Evolutionary conservation across 2,113 vertebrate species (phyloP).

Genomic region (Podocnemis expansa): DNA sequence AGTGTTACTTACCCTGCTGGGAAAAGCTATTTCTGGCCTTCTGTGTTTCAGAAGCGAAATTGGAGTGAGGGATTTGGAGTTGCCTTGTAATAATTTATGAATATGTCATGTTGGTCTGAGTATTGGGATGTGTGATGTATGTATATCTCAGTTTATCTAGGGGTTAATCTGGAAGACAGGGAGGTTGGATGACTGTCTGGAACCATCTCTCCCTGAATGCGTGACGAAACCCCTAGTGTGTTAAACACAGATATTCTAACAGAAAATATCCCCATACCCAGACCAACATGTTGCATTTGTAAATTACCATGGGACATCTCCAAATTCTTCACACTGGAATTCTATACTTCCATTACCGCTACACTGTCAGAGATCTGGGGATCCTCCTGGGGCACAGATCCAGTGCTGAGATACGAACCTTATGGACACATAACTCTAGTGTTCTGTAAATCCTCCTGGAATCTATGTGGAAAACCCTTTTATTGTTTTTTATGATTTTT

Average conservation of each 20-base stretch:
- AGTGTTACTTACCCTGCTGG: slow-evolving; percentile 42
- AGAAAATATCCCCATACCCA: neutral
- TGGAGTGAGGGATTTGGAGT: slow-evolving; percentile 62
- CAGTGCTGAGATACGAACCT: neutral
- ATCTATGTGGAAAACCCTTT: neutral
- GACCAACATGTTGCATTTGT: neutral
- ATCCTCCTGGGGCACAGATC: neutral
- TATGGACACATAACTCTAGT: neutral
- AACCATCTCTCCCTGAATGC: neutral
- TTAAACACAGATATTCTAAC: neutral
- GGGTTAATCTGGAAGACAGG: neutral
- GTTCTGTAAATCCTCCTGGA: neutral
- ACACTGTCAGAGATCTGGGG: neutral
- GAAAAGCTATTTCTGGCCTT: slow-evolving; percentile 64
- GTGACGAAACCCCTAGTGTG: neutral
- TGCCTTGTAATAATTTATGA: slow-evolving; percentile 61
- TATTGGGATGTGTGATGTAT: neutral
- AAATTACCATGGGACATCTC: neutral
- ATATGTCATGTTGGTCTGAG: slow-evolving; percentile 55
- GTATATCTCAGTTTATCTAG: slow-evolving; percentile 43
- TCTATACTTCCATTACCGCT: neutral
- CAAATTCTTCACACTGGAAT: neutral
- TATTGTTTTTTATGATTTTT: neutral
- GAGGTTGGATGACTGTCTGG: neutral
- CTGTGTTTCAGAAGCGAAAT: slow-evolving; percentile 42